phyloP scores from a whole-genome alignment of 1,140 invertebrate species.

The Daktulosphaira vitifoliae region DNA sequence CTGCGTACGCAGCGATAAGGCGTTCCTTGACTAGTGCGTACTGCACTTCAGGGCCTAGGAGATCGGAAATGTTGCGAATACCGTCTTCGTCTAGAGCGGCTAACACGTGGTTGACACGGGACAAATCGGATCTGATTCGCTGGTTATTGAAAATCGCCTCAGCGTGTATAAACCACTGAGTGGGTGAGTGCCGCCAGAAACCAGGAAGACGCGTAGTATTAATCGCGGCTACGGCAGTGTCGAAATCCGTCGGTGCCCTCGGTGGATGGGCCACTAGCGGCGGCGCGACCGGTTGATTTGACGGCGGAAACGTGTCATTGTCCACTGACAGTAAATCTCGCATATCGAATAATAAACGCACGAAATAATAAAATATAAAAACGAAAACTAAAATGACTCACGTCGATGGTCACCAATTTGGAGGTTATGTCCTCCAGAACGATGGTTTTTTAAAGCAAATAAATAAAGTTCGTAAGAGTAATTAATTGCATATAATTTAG shows the following conservation, averaged over 20 bases:
- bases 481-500: no score
- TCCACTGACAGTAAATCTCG: not conserved
- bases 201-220: not conserved
- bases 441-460: no score
- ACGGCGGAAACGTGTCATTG: not conserved
- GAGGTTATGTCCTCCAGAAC: no score
- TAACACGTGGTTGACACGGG: not conserved
- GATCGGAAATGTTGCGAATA: not conserved
- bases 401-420: no score
- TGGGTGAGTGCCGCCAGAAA: not conserved
- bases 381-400: no score
- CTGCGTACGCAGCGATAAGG: not conserved
- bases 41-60: not conserved
- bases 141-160: not conserved
- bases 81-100: not conserved
- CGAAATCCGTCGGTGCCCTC: not conserved
- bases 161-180: not conserved
- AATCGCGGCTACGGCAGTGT: no score
- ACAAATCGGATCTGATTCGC: not conserved
- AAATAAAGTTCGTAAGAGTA: no score
- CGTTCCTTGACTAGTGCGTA: not conserved
- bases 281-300: not conserved
- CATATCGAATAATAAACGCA: no score
- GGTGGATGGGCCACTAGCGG: not conserved
- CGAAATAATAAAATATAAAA: no score